Conservation (phyloP, 2,888 invertebrate genomes). For the Tinea semifulvella region DNA sequence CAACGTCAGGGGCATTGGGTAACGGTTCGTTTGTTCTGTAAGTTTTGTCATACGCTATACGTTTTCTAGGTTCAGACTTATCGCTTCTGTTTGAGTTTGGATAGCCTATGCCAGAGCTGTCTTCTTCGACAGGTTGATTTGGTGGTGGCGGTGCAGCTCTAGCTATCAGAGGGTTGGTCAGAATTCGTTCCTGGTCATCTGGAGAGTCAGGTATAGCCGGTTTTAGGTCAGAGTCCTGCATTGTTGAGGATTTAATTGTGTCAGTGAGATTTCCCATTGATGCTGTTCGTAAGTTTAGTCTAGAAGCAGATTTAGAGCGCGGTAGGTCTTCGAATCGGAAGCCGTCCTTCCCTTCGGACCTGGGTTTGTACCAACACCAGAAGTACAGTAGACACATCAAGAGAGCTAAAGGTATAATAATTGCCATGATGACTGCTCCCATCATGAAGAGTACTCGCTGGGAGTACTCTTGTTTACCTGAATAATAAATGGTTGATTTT, state of each 20-base stretch:
- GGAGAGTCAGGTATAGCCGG: conserved; percentile 36
- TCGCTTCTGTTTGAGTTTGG: conserved; percentile 62
- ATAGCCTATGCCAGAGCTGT: conserved; percentile 61
- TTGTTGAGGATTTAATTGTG: conserved; percentile 52
- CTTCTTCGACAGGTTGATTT: conserved; percentile 38
- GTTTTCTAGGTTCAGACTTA: conserved; percentile 67
- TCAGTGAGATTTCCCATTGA: conserved; percentile 65
- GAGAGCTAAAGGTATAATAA: conserved; percentile 73
- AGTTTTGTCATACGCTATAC: conserved; percentile 79
- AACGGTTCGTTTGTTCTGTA: conserved; percentile 88
- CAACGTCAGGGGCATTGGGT: conserved; percentile 74
- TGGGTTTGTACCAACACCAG: conserved; percentile 68
- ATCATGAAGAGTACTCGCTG: conserved; percentile 78
- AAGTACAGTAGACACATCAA: conserved; percentile 70
- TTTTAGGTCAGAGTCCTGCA: conserved; percentile 43
- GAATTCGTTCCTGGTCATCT: conserved; percentile 42
- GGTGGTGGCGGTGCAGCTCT: conserved; percentile 43
- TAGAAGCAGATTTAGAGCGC: conserved; percentile 67
- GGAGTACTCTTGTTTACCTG: conserved; percentile 74
- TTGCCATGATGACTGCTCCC: conserved; percentile 75
- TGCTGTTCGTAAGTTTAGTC: conserved; percentile 61
- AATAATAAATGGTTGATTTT: conserved; percentile 24
- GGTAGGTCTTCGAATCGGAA: conserved; percentile 65
- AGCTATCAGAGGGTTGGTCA: conserved; percentile 28
- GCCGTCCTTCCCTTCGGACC: conserved; percentile 64